Evolutionary conservation across 2,888 invertebrate species (phyloP).

Genomic region (Cecidostiba fungosa): DNA sequence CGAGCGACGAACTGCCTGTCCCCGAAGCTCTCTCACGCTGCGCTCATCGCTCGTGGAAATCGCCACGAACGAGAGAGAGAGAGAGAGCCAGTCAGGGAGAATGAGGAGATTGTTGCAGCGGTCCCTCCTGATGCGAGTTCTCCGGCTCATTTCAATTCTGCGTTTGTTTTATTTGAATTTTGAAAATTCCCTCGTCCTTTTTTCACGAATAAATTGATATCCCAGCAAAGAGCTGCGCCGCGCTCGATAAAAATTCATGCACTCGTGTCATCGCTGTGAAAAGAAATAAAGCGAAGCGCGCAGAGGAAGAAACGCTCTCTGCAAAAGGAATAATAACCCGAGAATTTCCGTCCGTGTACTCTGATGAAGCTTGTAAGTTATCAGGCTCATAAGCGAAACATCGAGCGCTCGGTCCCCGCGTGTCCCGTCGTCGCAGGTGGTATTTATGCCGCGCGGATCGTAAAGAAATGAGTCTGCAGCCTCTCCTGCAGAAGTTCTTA

Average conservation of each 20-base stretch:
- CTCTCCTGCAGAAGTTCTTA: constrained; percentile 14
- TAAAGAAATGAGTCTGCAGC: constrained; percentile 53
- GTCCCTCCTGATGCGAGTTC: background rate
- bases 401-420: constrained; percentile 19
- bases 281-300: too few relatives aligned
- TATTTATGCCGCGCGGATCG: constrained; percentile 56
- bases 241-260: constrained; percentile 19
- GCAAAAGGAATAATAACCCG: constrained; percentile 9
- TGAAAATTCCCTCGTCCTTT: background rate
- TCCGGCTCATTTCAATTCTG: background rate
- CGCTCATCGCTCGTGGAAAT: constrained; percentile 49
- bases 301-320: background rate
- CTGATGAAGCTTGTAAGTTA: constrained; percentile 55
- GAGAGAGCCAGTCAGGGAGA: too few relatives aligned
- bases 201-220: background rate
- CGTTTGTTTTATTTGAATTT: background rate
- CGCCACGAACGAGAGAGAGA: background rate
- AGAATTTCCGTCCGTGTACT: constrained; percentile 12
- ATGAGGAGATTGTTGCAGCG: too few relatives aligned
- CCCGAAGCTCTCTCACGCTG: background rate
- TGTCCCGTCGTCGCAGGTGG: constrained; percentile 59
- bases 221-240: background rate
- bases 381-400: constrained; percentile 48
- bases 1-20: background rate
- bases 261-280: background rate